Percentiles rank a stretch among this genome's conserved stretches.
These are phyloP conservation scores for Byasa hedistus DNA, from an alignment of 2,888 invertebrate genomes.

Conservation along the genomic window DNA sequence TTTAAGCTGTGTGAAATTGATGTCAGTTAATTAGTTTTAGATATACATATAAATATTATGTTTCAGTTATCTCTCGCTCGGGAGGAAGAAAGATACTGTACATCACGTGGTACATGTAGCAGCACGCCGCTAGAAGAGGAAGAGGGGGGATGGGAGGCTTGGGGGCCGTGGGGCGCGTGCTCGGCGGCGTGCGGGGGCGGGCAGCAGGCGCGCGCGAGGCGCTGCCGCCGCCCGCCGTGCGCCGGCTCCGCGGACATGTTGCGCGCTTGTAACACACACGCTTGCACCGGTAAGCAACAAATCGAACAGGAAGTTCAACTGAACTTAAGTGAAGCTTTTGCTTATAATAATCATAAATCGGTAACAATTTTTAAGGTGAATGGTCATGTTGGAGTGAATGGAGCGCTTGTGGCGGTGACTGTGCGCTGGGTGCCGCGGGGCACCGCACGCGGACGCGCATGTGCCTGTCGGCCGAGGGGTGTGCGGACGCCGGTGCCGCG, in stretches of 20 bases:
- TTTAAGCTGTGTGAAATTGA: too few relatives aligned
- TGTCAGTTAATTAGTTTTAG: too few relatives aligned
- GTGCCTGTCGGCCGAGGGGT: constrained; percentile 82
- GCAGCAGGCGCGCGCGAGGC: constrained; percentile 82
- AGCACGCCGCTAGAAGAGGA: constrained; percentile 51
- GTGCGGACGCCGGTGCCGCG: constrained; percentile 81
- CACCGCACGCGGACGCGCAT: constrained; percentile 83
- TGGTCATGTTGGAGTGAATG: constrained; percentile 93
- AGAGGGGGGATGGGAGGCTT: constrained; percentile 53
- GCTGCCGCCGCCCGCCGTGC: constrained; percentile 76
- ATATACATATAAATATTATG: neutral
- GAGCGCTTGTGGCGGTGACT: constrained; percentile 84
- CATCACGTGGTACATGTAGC: constrained; percentile 83
- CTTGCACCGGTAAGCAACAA: constrained; percentile 81
- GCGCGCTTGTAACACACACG: constrained; percentile 86
- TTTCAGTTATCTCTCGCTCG: constrained; percentile 83
- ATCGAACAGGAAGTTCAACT: too few relatives aligned
- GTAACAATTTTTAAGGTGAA: constrained; percentile 79
- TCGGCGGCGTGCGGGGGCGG: constrained; percentile 73
- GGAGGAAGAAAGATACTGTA: constrained; percentile 90
- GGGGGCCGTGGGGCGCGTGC: constrained; percentile 62
- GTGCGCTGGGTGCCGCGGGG: constrained; percentile 65
- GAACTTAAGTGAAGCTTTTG: too few relatives aligned
- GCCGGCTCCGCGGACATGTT: constrained; percentile 81
- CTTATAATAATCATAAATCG: too few relatives aligned